Conservation (phyloP, 2,888 invertebrate genomes). For the Drosophila rubida region DNA sequence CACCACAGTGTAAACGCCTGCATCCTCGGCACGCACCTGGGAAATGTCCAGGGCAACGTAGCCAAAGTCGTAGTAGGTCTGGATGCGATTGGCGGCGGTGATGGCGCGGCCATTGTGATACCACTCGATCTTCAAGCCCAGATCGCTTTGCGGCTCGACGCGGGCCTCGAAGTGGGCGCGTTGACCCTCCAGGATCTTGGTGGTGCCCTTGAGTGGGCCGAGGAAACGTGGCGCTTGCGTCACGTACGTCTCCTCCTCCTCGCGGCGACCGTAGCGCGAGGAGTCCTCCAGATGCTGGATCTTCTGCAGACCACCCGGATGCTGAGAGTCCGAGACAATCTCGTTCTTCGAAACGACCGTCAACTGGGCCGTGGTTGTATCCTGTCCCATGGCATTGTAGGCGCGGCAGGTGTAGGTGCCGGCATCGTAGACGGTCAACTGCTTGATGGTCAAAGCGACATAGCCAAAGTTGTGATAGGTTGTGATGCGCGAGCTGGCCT, state of each 20-base stretch:
- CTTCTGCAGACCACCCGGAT: conserved; percentile 95
- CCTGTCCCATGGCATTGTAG: conserved; percentile 94
- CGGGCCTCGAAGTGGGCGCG: conserved; percentile 97
- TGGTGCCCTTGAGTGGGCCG: conserved; percentile 96
- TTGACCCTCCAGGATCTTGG: conserved; percentile 96
- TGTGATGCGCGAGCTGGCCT: conserved; percentile 96
- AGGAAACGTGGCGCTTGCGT: conserved; percentile 94
- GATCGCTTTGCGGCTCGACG: conserved; percentile 97
- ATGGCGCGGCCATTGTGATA: conserved; percentile 97
- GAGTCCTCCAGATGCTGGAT: conserved; percentile 95
- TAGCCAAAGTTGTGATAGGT: conserved; percentile 98
- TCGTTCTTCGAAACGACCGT: conserved; percentile 94
- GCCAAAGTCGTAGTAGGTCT: conserved; percentile 98
- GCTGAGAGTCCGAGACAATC: conserved; percentile 94
- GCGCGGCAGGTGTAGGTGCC: conserved; percentile 96
- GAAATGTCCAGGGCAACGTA: conserved; percentile 98
- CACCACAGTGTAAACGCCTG: conserved; percentile 96
- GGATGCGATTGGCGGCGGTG: conserved; percentile 94
- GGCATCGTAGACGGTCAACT: conserved; percentile 94
- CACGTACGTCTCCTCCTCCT: conserved; percentile 90
- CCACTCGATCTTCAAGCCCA: conserved; percentile 97
- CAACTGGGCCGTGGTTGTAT: conserved; percentile 92
- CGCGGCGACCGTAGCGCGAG: conserved; percentile 89
- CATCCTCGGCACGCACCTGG: conserved; percentile 96
- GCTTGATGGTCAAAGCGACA: conserved; percentile 96